A percentile compares a stretch with the other conserved stretches of the same genome.
Conservation (phyloP, 1,140 invertebrate genomes). For the Drosophila baimaii region DNA sequence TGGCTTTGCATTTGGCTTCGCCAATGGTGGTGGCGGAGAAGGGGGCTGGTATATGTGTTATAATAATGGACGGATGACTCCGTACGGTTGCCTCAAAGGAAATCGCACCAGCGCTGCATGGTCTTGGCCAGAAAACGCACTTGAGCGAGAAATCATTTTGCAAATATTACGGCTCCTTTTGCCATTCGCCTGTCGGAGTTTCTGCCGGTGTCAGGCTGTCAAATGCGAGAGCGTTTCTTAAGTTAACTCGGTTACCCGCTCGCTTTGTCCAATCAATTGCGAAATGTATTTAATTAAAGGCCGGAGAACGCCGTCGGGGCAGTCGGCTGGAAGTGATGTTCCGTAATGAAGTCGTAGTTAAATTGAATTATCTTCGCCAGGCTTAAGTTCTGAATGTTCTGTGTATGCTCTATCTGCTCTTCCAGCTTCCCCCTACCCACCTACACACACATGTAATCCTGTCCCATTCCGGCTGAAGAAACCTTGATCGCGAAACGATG, state of each 20-base stretch:
- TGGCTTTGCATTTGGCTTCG: conserved; percentile 55
- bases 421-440: conserved; percentile 1
- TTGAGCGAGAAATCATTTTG: conserved; percentile 63
- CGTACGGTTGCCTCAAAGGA: conserved; percentile 57
- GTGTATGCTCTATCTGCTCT: neutral
- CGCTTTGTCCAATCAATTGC: conserved; percentile 60
- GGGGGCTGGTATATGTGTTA: conserved; percentile 41
- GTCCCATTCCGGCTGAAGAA: conserved; percentile 2
- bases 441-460: conserved; percentile 15
- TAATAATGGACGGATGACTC: conserved; percentile 61
- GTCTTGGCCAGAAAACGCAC: conserved; percentile 54
- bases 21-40: conserved; percentile 20
- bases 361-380: conserved; percentile 16
- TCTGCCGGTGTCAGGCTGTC: conserved; percentile 61
- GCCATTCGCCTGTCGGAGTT: conserved; percentile 6
- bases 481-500: conserved; percentile 6
- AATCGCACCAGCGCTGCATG: conserved; percentile 25
- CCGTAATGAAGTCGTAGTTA: conserved; percentile 41
- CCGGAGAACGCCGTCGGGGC: conserved; percentile 4
- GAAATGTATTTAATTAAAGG: conserved; percentile 54
- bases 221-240: conserved; percentile 21
- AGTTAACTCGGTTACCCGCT: conserved; percentile 23
- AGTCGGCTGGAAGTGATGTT: conserved; percentile 36
- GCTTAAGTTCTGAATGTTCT: too few relatives aligned
- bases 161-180: conserved; percentile 54